Evolutionary conservation across 1,140 invertebrate species (phyloP).

Genomic region (Brachionus rotundiformis): DNA sequence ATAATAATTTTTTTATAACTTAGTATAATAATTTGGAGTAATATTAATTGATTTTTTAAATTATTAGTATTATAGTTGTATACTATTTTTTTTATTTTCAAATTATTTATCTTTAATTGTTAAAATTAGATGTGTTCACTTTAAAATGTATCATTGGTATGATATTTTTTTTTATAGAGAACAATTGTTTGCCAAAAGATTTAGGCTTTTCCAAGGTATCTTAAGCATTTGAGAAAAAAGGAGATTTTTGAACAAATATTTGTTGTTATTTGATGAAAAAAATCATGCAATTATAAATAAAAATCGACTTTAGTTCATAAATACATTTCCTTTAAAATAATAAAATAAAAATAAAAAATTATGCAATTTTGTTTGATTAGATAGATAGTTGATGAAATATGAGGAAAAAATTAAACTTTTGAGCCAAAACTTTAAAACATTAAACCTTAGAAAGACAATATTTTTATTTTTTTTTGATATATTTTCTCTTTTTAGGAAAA

Average conservation of each 20-base stretch:
- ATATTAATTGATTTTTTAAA: no score
- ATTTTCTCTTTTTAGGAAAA: no score
- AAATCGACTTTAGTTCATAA: not conserved
- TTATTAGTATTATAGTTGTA: no score
- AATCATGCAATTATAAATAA: not conserved
- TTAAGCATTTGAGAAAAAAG: no score
- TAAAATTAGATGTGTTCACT: no score
- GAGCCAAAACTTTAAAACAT: not conserved
- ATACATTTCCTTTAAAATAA: not conserved
- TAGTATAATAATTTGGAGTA: no score
- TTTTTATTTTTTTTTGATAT: not conserved
- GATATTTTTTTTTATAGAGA: not conserved
- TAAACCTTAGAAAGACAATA: slow-evolving; percentile 15
- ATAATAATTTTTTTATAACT: no score
- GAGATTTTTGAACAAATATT: not conserved
- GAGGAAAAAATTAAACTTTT: not conserved
- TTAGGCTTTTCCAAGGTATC: not conserved
- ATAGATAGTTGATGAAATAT: slow-evolving; percentile 7
- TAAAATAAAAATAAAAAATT: not conserved
- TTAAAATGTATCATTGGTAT: no score
- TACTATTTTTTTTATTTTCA: no score
- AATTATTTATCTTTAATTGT: no score
- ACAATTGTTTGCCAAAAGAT: not conserved
- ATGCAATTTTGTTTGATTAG: not conserved
- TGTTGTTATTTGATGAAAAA: not conserved